Percentiles rank a stretch among this genome's conserved stretches.
These are phyloP conservation scores for Hetaerina titia DNA, from an alignment of 2,888 invertebrate species.

Conservation along the genomic window DNA sequence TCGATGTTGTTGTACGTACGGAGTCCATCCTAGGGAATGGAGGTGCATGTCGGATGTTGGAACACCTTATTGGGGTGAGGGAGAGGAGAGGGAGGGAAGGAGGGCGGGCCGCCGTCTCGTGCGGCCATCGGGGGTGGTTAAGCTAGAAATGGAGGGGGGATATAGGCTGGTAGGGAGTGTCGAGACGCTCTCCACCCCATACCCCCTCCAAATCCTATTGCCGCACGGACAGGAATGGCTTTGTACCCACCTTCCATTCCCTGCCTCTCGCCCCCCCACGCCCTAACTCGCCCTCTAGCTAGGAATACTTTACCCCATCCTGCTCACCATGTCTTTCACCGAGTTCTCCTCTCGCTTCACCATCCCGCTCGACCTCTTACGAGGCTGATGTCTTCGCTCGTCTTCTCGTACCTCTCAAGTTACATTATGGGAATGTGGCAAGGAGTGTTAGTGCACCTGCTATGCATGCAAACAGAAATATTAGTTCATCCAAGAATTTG, in stretches of 20 bases:
- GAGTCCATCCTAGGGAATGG: background rate
- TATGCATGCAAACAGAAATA: too few species aligned
- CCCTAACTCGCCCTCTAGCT: too few species aligned
- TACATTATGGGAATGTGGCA: too few species aligned
- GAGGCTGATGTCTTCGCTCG: too few species aligned
- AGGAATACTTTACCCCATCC: too few species aligned
- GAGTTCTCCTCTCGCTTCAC: background rate
- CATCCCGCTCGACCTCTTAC: background rate
- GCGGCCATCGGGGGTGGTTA: too few species aligned
- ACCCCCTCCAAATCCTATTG: constrained; percentile 27
- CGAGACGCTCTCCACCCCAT: background rate
- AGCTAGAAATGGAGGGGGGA: too few species aligned
- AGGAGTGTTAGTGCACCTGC: too few species aligned
- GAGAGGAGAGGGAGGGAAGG: background rate
- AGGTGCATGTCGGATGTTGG: background rate
- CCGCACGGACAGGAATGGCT: background rate
- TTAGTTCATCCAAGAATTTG: too few species aligned
- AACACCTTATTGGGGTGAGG: background rate
- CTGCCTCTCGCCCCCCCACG: too few species aligned
- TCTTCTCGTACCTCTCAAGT: too few species aligned
- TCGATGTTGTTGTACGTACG: background rate
- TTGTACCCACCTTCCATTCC: background rate
- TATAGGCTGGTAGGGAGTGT: too few species aligned
- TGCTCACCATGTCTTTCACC: background rate
- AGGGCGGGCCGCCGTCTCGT: background rate